phyloP scores from a whole-genome alignment of 2,113 vertebrate species.

The Heterotilapia buettikoferi region DNA sequence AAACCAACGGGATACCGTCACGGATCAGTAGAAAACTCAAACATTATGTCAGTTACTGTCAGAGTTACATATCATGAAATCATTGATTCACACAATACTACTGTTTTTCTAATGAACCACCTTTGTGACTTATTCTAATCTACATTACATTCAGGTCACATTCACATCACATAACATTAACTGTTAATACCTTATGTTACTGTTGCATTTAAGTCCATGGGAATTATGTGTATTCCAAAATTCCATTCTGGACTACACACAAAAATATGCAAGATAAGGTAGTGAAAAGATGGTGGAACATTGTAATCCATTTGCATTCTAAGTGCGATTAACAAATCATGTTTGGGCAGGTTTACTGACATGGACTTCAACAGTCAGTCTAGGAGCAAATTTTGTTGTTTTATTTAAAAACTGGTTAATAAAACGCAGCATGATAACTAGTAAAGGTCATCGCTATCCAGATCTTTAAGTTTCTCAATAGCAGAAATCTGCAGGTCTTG shows the following conservation, averaged over 20 bases:
- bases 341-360: background rate
- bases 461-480: background rate
- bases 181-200: background rate
- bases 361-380: background rate
- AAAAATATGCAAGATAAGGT: background rate
- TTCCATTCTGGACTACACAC: background rate
- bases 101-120: background rate
- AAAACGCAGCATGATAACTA: background rate
- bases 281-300: background rate
- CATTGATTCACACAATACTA: background rate
- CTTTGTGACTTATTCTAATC: background rate
- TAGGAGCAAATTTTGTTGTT: background rate
- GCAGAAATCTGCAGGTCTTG: background rate
- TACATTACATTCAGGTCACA: background rate
- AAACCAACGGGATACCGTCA: background rate
- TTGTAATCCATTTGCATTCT: background rate
- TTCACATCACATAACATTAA: background rate
- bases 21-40: background rate
- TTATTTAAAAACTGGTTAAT: background rate
- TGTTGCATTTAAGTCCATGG: background rate
- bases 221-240: background rate
- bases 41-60: rapidly evolving
- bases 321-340: background rate
- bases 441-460: background rate
- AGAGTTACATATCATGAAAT: no score